Evolutionary conservation across 53 echinoderm and acorn worm species (phyloP).

Genomic region (Crossaster papposus): DNA sequence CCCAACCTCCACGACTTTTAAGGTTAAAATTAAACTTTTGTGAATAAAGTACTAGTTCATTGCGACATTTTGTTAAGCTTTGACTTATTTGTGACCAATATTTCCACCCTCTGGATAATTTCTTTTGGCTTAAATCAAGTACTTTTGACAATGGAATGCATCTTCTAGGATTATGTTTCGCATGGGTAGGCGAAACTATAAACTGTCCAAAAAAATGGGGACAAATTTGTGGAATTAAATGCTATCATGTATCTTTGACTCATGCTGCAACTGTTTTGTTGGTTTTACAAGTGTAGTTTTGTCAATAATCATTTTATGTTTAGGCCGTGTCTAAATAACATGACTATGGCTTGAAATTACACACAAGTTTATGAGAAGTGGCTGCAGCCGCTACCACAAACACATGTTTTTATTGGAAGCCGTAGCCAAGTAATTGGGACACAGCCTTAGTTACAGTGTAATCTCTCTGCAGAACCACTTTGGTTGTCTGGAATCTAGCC

Average conservation of each 20-base stretch:
- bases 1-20: no score
- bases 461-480: not conserved
- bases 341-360: no score
- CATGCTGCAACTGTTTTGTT: no score
- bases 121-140: not conserved
- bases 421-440: no score
- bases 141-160: conserved; percentile 9
- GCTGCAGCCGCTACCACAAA: no score
- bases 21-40: no score
- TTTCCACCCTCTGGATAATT: not conserved
- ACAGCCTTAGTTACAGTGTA: not conserved
- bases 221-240: not conserved
- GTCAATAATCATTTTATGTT: no score
- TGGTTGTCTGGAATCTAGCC: not conserved
- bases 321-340: no score
- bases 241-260: no score
- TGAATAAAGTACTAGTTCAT: not conserved
- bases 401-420: no score
- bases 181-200: not conserved
- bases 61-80: not conserved
- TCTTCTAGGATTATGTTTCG: not conserved
- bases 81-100: not conserved
- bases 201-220: not conserved
- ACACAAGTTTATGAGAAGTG: no score
- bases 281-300: no score